Percentiles rank a stretch among this genome's conserved stretches.
phyloP scores from a whole-genome alignment of 2,888 invertebrate species.

The Tryphoninae sp. region DNA sequence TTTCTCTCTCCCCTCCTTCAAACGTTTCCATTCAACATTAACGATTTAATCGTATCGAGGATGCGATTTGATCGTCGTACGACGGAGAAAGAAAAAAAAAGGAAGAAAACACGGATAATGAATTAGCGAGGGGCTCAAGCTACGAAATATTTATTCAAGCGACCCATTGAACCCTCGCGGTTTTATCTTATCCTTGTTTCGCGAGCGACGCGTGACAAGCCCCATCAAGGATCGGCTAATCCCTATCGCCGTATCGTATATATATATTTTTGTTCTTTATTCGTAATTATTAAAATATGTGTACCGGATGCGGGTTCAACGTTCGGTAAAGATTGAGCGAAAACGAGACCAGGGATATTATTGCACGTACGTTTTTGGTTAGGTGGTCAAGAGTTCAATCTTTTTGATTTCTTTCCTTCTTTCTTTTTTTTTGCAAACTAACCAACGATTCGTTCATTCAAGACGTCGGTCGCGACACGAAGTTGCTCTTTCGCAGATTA shows the following conservation, averaged over 20 bases:
- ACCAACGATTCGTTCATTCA: no score
- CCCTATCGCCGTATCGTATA: not conserved
- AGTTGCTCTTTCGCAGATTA: constrained; percentile 8
- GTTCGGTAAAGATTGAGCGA: not conserved
- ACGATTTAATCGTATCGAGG: not conserved
- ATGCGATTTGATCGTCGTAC: not conserved
- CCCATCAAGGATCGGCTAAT: constrained; percentile 29
- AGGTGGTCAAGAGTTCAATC: constrained; percentile 11
- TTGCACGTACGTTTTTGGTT: no score
- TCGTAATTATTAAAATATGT: not conserved
- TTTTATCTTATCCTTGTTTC: constrained; percentile 36
- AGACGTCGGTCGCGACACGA: no score
- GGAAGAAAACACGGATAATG: constrained; percentile 19
- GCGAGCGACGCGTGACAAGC: constrained; percentile 3
- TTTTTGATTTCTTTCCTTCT: not conserved
- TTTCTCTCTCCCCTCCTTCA: not conserved
- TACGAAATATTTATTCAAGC: constrained; percentile 18
- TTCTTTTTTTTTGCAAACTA: not conserved
- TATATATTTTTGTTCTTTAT: not conserved
- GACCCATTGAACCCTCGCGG: constrained; percentile 23
- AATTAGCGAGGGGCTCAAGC: constrained; percentile 3
- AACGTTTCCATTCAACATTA: not conserved
- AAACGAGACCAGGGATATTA: not conserved
- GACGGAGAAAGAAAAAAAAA: not conserved
- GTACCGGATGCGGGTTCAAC: constrained; percentile 40